Conservation (phyloP, 2,888 invertebrate species). For the Trichacis sp. region DNA sequence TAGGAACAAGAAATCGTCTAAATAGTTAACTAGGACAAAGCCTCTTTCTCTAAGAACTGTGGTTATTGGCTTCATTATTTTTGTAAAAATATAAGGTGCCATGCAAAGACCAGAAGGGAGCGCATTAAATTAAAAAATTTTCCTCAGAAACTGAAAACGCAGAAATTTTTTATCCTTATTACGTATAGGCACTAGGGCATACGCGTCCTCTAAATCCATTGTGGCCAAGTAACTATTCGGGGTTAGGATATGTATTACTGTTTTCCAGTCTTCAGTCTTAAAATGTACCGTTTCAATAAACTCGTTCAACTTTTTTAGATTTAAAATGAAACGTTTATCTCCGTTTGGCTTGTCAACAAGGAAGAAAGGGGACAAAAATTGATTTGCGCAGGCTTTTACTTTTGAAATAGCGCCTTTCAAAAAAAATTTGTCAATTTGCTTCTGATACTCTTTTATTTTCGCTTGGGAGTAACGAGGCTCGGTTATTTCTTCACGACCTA, state of each 20-base stretch:
- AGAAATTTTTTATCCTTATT: constrained; percentile 23
- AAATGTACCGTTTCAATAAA: constrained; percentile 29
- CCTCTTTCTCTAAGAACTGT: constrained; percentile 14
- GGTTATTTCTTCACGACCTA: no score
- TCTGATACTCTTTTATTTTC: no score
- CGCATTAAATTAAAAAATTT: constrained; percentile 28
- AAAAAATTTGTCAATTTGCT: no score
- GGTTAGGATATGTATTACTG: constrained; percentile 12
- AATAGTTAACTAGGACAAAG: constrained; percentile 22
- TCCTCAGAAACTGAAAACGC: constrained; percentile 22
- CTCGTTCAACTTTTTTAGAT: constrained; percentile 31
- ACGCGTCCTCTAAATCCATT: constrained; percentile 29
- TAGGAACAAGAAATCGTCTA: constrained; percentile 36
- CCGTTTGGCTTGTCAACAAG: no score
- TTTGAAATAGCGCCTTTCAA: no score
- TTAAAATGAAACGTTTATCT: constrained; percentile 18
- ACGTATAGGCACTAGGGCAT: constrained; percentile 22
- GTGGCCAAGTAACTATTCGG: constrained; percentile 18
- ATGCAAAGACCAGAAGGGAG: constrained; percentile 35
- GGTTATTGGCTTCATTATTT: constrained; percentile 29
- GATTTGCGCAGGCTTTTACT: neutral
- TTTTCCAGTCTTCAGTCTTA: constrained; percentile 33
- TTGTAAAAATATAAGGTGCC: constrained; percentile 36
- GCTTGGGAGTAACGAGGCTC: no score
- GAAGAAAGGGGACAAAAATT: neutral